A percentile compares a stretch with the other conserved stretches of the same genome.
Conservation (phyloP, 2,797 vertebrate species). For the Schizopygopsis malacanthus region DNA sequence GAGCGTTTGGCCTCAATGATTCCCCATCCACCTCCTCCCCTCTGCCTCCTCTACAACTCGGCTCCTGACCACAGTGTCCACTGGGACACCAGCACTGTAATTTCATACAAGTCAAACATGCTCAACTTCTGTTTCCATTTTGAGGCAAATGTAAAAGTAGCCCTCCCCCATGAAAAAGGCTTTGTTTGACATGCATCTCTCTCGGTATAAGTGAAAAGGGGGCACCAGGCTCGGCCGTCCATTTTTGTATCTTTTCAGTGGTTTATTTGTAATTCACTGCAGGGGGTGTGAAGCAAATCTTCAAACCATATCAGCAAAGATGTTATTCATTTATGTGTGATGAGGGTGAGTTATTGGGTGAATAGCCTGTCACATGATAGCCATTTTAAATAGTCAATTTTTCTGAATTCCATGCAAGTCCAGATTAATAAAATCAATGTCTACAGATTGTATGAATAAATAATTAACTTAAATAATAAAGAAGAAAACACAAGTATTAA, state of each 20-base stretch:
- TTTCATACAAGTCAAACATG: conserved; percentile 68
- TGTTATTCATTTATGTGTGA: conserved; percentile 9
- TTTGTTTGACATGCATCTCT: conserved; percentile 59
- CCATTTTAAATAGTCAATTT: background rate
- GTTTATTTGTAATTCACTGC: conserved; percentile 35
- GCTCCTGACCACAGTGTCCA: conserved; percentile 57
- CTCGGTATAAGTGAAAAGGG: conserved; percentile 34
- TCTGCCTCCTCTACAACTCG: conserved; percentile 36
- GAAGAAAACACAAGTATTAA: background rate
- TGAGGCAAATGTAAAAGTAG: conserved; percentile 52
- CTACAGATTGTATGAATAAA: background rate
- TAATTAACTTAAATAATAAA: background rate
- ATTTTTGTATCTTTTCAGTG: conserved; percentile 18
- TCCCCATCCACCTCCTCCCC: conserved; percentile 43
- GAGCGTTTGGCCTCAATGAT: conserved; percentile 48
- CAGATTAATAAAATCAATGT: background rate
- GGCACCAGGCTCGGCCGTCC: background rate
- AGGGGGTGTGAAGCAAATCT: background rate
- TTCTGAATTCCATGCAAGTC: too few species aligned
- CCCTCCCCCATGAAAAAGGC: conserved; percentile 56
- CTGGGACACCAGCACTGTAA: conserved; percentile 64
- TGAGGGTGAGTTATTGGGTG: conserved; percentile 4
- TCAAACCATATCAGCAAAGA: conserved; percentile 11
- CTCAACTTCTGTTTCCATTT: conserved; percentile 67
- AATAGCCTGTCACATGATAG: conserved; percentile 18